Conservation (phyloP, 2,113 vertebrate species). For the Gymnocephalus cernua region DNA sequence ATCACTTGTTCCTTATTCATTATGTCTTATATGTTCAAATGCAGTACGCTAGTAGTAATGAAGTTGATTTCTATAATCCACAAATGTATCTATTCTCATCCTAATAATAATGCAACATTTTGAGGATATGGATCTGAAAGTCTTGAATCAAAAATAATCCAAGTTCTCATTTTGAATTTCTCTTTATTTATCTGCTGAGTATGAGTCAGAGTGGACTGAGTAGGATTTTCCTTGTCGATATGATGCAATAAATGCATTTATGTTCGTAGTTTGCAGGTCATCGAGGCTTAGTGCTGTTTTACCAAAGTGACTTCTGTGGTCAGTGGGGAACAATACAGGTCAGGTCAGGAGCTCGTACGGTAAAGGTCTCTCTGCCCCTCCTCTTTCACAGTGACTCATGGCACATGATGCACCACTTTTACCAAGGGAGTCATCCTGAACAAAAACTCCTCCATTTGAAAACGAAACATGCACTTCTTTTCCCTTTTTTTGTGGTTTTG, state of each 20-base stretch:
- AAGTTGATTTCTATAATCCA: not conserved
- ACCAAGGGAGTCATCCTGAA: constrained; percentile 79
- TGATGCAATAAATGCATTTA: constrained; percentile 17
- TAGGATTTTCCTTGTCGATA: constrained; percentile 32
- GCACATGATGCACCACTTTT: constrained; percentile 81
- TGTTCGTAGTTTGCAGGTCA: constrained; percentile 5
- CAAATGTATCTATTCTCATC: not conserved
- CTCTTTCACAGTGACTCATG: constrained; percentile 76
- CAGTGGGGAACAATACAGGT: constrained; percentile 45
- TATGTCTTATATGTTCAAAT: not conserved
- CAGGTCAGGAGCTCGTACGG: constrained; percentile 53
- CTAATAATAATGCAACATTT: not conserved
- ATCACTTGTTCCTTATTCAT: not conserved
- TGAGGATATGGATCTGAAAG: constrained; percentile 61
- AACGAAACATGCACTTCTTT: constrained; percentile 38
- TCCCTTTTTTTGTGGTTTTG: constrained; percentile 25
- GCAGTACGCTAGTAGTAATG: not conserved
- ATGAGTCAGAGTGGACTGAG: constrained; percentile 62
- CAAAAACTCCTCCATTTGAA: constrained; percentile 67
- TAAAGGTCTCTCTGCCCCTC: constrained; percentile 55
- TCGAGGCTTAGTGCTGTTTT: not conserved
- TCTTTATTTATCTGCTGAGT: constrained; percentile 37
- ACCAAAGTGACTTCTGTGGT: constrained; percentile 50
- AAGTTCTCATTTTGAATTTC: constrained; percentile 65
- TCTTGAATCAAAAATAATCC: constrained; percentile 35